Evolutionary conservation across 1,140 invertebrate species (phyloP).

Genomic region (honey bee (Apis mellifera)): DNA sequence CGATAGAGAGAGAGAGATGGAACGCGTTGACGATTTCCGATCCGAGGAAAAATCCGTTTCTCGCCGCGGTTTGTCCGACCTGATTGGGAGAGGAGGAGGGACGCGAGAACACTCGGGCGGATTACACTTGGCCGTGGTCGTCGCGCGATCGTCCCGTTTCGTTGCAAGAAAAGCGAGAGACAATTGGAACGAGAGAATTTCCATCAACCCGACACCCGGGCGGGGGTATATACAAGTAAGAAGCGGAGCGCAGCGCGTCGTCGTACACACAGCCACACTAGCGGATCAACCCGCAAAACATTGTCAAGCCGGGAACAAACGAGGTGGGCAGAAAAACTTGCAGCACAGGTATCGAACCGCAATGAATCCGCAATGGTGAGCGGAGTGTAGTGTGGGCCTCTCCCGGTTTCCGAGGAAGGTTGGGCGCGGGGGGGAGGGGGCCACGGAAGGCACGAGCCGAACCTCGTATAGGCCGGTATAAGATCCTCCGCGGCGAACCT

Average conservation of each 20-base stretch:
- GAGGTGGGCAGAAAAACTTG: slow-evolving; percentile 23
- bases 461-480: not conserved
- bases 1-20: too few relatives aligned
- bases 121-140: too few relatives aligned
- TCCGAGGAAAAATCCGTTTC: too few relatives aligned
- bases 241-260: not conserved
- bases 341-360: slow-evolving; percentile 8
- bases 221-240: not conserved
- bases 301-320: slow-evolving; percentile 21
- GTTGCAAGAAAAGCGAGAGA: too few relatives aligned
- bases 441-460: slow-evolving; percentile 38
- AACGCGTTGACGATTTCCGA: too few relatives aligned
- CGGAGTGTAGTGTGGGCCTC: not conserved
- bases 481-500: slow-evolving; percentile 1
- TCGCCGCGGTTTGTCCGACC: too few relatives aligned
- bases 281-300: slow-evolving; percentile 13
- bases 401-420: not conserved
- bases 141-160: too few relatives aligned
- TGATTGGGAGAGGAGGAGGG: too few relatives aligned
- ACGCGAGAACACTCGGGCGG: too few relatives aligned
- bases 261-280: not conserved
- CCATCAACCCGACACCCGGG: slow-evolving; percentile 23
- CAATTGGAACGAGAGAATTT: slow-evolving; percentile 37
- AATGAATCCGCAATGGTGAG: slow-evolving; percentile 7
- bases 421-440: not conserved